Evolutionary conservation across 1,140 invertebrate genomes (phyloP).

Genomic region (Drosophila obscura): DNA sequence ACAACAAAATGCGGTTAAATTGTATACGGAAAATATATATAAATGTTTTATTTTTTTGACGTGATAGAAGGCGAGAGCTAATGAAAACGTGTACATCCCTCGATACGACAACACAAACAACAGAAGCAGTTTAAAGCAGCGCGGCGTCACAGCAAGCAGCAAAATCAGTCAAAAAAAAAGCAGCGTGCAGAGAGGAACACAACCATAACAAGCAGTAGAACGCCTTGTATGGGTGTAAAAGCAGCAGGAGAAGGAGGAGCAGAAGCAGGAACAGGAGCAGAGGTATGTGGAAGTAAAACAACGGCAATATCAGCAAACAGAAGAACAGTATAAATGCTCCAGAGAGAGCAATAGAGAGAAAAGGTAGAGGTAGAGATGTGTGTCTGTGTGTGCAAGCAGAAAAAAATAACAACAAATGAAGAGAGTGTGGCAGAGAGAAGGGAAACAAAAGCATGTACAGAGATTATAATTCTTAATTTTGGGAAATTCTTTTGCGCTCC

Average conservation of each 20-base stretch:
- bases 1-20: too few relatives aligned
- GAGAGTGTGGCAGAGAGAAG: conserved; percentile 8
- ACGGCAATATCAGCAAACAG: conserved; percentile 32
- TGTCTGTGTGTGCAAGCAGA: conserved; percentile 25
- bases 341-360: conserved; percentile 18
- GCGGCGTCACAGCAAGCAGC: too few relatives aligned
- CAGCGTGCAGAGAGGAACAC: not conserved
- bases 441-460: conserved; percentile 12
- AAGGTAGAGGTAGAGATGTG: conserved; percentile 1
- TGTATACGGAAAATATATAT: not conserved
- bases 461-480: conserved; percentile 29
- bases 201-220: conserved; percentile 16
- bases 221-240: conserved; percentile 47
- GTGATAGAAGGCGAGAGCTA: too few relatives aligned
- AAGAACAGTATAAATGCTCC: conserved; percentile 8
- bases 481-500: conserved; percentile 22
- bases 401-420: conserved; percentile 36
- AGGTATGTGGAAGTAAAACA: conserved; percentile 16
- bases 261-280: too few relatives aligned
- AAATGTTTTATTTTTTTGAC: too few relatives aligned
- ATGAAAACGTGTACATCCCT: too few relatives aligned
- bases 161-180: conserved; percentile 5
- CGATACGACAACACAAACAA: not conserved
- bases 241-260: too few relatives aligned
- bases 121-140: not conserved